Base-by-base conservation (phyloP, 2,888 invertebrate genomes). In the Drosophila testacea region DNA sequence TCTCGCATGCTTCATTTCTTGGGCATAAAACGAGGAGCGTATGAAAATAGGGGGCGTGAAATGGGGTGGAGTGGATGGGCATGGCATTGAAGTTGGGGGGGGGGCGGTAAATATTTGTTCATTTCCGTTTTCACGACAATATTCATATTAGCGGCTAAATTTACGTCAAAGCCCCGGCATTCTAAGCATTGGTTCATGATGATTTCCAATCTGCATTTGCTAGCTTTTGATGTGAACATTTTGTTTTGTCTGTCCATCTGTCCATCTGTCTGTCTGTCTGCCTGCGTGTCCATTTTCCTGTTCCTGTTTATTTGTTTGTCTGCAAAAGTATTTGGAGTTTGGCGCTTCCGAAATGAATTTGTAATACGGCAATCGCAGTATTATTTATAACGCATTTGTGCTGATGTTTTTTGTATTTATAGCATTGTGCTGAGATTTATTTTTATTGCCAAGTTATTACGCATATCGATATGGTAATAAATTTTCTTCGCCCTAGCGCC, bases 401-500 rank as follows among this genome's bases (percentile, higher is more conserved):
- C 84, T 83, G 81, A 81, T 79, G 79, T 67, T 78, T 83, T 80
- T 85, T 85, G 84, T 87, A 88, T 88, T 88, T 88, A 88, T 88
- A 74, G 82, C 85, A 76, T 87, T 79, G 79, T 76, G 67, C 76
- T 72, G 82, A 85, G 87, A 87, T 88, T 88, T 88, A 88, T 88
- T 88, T 88, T 88, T 87, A 87, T 87, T 81, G 88, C 85, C 88
- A 79, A 85, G 85, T 87, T 88, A 88, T 88, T 88, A 85, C 81
- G 88, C 88, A 87, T 85, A 88, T 88, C 88, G 82, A 88, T 88
- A 87, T 85, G 85, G 78, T 81, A 83, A 87, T 87, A 88, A 88
- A 87, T 88, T 82, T 76, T 77, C 73, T 70, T 72, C 51, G 51
- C 64, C 61, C 61, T 64, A 77, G 67, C 67, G 52, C 59, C 56